Conservation (phyloP, 2,797 vertebrate species). For the Cynopterus sphinx region DNA sequence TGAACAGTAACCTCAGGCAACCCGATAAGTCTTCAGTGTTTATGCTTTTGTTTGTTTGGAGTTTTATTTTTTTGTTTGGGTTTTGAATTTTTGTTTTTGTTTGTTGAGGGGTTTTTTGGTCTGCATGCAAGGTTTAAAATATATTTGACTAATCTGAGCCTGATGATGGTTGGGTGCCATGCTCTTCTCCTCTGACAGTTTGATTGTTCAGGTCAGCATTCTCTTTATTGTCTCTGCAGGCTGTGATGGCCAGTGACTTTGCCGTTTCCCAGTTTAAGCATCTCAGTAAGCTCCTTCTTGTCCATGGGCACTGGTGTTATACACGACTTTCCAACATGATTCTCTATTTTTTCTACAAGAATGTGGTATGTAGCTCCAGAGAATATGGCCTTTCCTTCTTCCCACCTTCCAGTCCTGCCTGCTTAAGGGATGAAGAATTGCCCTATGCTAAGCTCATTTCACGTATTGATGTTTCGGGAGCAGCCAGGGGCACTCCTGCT, state of each 20-base stretch:
- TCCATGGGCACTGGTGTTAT: constrained; percentile 97
- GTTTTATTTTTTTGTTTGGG: background rate
- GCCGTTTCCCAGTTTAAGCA: constrained; percentile 95
- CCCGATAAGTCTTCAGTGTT: background rate
- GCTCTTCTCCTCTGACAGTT: background rate
- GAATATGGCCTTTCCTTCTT: background rate
- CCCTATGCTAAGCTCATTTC: fast-evolving
- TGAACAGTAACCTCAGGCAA: background rate
- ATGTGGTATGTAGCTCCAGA: constrained; percentile 88
- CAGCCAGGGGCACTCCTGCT: background rate
- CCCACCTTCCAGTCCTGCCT: background rate
- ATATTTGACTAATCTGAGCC: background rate
- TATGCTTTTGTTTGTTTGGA: background rate
- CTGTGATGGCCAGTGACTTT: constrained; percentile 98
- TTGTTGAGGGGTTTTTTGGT: background rate
- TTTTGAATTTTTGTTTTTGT: background rate
- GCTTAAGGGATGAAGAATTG: background rate
- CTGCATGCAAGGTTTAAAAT: background rate
- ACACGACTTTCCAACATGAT: constrained; percentile 95
- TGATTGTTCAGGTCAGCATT: background rate
- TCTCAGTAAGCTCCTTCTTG: constrained; percentile 93
- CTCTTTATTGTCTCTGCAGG: constrained; percentile 84
- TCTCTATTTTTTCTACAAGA: constrained; percentile 98
- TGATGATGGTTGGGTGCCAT: fast-evolving
- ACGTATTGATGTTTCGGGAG: background rate